A percentile compares a stretch with the other conserved stretches of the same genome.
phyloP scores from a whole-genome alignment of 1,140 invertebrate genomes.

The Plectrocnemia conspersa region DNA sequence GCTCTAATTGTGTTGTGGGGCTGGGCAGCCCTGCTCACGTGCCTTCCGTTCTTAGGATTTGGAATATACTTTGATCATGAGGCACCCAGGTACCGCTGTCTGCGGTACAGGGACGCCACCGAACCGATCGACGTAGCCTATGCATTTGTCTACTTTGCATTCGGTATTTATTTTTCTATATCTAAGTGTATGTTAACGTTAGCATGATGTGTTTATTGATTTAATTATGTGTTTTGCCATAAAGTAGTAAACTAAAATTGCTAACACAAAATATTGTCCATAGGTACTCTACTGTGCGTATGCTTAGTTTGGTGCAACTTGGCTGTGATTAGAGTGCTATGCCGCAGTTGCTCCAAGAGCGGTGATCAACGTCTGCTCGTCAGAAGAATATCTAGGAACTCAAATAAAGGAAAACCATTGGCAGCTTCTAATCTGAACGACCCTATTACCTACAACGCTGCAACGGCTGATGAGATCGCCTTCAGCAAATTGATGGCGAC shows the following conservation, averaged over 20 bases:
- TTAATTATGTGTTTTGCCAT: no score
- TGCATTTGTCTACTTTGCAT: slow-evolving; percentile 71
- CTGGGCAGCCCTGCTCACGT: slow-evolving; percentile 64
- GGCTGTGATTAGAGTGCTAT: slow-evolving; percentile 72
- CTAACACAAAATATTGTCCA: slow-evolving; percentile 24
- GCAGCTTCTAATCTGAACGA: slow-evolving; percentile 33
- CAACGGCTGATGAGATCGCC: slow-evolving; percentile 73
- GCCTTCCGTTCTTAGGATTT: slow-evolving; percentile 71
- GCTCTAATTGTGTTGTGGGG: slow-evolving; percentile 67
- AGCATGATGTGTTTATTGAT: no score
- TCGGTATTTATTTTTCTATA: slow-evolving; percentile 55
- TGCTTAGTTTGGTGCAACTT: slow-evolving; percentile 78
- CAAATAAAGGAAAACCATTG: slow-evolving; percentile 43
- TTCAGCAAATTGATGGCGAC: slow-evolving; percentile 80
- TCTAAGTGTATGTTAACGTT: no score
- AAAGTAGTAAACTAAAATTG: not conserved
- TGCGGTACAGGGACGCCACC: slow-evolving; percentile 66
- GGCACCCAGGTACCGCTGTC: slow-evolving; percentile 49
- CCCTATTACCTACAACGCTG: slow-evolving; percentile 45
- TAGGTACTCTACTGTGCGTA: slow-evolving; percentile 67
- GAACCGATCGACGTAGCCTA: slow-evolving; percentile 63
- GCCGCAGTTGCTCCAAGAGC: slow-evolving; percentile 53
- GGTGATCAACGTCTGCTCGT: slow-evolving; percentile 47
- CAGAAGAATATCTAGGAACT: slow-evolving; percentile 52
- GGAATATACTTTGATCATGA: slow-evolving; percentile 67